Base-by-base conservation (phyloP, 1,140 invertebrate genomes). In the Bradysia coprophila region DNA sequence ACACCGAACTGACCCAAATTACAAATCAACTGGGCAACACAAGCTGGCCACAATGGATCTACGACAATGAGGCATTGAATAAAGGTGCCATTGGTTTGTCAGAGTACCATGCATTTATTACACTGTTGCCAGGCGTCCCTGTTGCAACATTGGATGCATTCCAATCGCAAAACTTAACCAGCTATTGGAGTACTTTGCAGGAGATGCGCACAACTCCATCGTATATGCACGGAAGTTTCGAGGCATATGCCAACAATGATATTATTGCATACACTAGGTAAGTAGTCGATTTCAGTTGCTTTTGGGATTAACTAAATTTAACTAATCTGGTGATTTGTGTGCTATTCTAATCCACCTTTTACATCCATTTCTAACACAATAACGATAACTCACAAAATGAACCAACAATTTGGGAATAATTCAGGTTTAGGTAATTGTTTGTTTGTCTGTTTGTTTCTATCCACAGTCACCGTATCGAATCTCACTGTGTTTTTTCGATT, bases 41-140 rank as follows among this genome's bases (percentile, higher is more conserved):
- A 21, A 48, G 45, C n/a, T 59, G 55, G 54, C n/a, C 59, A 39
- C 57, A 60, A 42, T 61, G 56, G 58, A 50, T 56, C 46, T 50
- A 55, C 4, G 49, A 16, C 1, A 33, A 42, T 56, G 48, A 51
- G 31, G 45, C 48, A 9, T 38, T 48, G 33, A 20, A 43, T 8
- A n/a, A 37, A 20, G 50, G 50, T 10, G 28, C 38, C 1, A 45
- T 45, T 4, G 42, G 55, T 40, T 50, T 53, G 0, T 59, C 57
- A 0, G 56, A 61, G 10, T 59, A 79, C 1, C 70, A 76, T 41
- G 72, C 75, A 24, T 66, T 88, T 47, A 70, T 72, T 6, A 65
- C 82, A 44, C 56, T 87, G 13, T 54, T 88, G 32, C 78, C 78
- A 1, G 85, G 83, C 2, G 78, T 79, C 1, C 72, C 80, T 1